A percentile compares a stretch with the other conserved stretches of the same genome.
phyloP scores from a whole-genome alignment of 1,140 invertebrate species.

The Pararge aegeria region DNA sequence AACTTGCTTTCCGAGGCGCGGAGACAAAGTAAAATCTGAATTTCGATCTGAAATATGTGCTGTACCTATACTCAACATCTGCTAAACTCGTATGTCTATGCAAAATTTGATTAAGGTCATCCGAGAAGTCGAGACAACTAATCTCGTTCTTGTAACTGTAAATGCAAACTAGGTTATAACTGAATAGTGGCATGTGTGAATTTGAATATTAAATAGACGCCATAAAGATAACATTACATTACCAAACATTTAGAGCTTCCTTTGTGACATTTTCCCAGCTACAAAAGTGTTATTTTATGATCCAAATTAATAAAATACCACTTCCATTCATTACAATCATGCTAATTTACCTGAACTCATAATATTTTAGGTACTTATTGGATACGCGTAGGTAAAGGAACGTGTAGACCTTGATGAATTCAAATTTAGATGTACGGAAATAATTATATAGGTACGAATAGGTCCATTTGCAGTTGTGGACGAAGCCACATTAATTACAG shows the following conservation, averaged over 20 bases:
- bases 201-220: constrained; percentile 29
- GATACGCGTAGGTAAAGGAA: background rate
- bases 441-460: background rate
- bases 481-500: too few species aligned
- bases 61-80: too few species aligned
- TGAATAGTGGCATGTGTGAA: constrained; percentile 28
- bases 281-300: constrained; percentile 24
- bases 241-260: constrained; percentile 21
- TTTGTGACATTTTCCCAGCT: constrained; percentile 33
- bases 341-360: constrained; percentile 3
- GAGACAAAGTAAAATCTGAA: too few species aligned
- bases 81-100: constrained; percentile 18
- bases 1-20: too few species aligned
- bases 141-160: constrained; percentile 29
- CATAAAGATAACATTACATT: constrained; percentile 29
- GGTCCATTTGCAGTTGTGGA: background rate
- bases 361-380: background rate
- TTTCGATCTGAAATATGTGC: too few species aligned
- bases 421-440: background rate
- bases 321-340: constrained; percentile 2
- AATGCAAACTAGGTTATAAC: constrained; percentile 26
- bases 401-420: background rate
- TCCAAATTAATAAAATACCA: background rate
- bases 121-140: constrained; percentile 24
- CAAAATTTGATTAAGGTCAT: constrained; percentile 31